Conservation (phyloP, 2,888 invertebrate species). For the Petrolisthes manimaculis region DNA sequence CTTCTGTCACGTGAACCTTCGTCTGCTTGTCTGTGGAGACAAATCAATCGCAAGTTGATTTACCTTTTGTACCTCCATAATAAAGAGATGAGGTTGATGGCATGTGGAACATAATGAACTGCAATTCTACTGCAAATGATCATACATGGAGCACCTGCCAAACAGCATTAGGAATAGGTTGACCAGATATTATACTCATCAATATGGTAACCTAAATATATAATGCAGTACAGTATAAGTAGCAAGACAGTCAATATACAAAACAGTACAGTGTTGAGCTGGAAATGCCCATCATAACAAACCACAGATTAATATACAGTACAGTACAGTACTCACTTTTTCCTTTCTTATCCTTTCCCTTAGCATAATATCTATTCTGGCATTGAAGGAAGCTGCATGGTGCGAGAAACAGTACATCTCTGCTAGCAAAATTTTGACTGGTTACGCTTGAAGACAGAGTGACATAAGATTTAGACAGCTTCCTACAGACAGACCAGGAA, state of each 20-base stretch:
- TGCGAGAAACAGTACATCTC: not conserved
- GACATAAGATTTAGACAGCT: not conserved
- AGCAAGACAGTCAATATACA: too few species aligned
- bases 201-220: too few species aligned
- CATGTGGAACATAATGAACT: conserved; percentile 17
- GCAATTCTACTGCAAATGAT: not conserved
- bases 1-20: conserved; percentile 67
- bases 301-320: not conserved
- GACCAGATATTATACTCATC: too few species aligned
- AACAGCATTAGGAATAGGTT: not conserved
- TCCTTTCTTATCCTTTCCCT: conserved; percentile 46
- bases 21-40: conserved; percentile 30
- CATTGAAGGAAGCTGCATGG: not conserved
- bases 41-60: not conserved
- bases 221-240: too few species aligned
- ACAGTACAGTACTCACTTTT: conserved; percentile 32
- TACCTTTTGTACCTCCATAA: not conserved
- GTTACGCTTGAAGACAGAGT: not conserved
- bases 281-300: too few species aligned
- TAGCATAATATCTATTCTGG: conserved; percentile 40
- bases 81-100: conserved; percentile 14
- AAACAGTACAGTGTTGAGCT: too few species aligned
- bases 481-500: conserved; percentile 11
- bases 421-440: not conserved
- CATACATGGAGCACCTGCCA: not conserved